Base-by-base conservation (phyloP, 2,113 vertebrate species). In the Burhinus oedicnemus region DNA sequence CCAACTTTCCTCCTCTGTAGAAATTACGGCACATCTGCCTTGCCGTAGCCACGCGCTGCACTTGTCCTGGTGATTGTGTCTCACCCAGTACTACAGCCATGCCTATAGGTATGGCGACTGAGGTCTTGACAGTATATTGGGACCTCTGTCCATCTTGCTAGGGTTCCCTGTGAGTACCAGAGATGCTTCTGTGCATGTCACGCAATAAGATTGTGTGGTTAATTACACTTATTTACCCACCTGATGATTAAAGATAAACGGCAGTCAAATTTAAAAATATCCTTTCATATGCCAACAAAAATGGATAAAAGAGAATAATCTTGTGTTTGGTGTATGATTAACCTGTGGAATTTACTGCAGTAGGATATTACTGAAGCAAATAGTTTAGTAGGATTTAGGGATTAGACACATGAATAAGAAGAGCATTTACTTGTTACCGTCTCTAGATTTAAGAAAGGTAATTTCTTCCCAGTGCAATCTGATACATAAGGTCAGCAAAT, bases 311-410 rank as follows among this genome's bases (percentile, higher is more conserved):
- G 89, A 88, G 93, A 97, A 96, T 52, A 92, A 94, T 95, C 95
- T 95, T 45, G 78, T 81, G 84, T 88, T 94, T 57, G 80, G 95
- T 98, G 47, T 97, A 97, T 98, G 92, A 97, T 97, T 97, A 97
- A 98, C 97, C 83, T 66, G 26, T 95, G 97, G 97, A 97, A 98
- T 97, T 97, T 98, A 97, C 96, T 98, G 96, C 96, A 92, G 87
- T 27, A 76, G 77, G 94, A 96, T 92, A 91, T 96, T 92, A 96
- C 96, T 76, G 93, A 94, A 65, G 69, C 96, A 97, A 94, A 92
- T 89, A 71, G 44, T 95, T 98, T 94, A 86, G 95, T 90, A 97
- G 95, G 95, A 95, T 96, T 97, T 97, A 94, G 74, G 93, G 90
- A 96, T 97, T 97, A 97, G 79, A 80, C 91, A 82, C 65, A 94